Evolutionary conservation across 2,888 invertebrate genomes (phyloP).

Genomic region (Tortrix viridana): DNA sequence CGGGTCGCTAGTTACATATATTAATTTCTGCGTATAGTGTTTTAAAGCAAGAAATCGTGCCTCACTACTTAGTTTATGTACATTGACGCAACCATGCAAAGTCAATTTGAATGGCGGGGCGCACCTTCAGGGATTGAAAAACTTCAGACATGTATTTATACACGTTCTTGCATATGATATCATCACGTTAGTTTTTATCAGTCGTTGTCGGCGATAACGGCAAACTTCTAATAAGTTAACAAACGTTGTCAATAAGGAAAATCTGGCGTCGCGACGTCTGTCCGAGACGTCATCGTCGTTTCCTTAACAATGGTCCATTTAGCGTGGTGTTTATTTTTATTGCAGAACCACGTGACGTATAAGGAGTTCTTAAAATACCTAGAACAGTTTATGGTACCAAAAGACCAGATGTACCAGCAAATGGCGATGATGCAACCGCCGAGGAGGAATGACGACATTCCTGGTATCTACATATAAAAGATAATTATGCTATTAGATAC

Average conservation of each 20-base stretch:
- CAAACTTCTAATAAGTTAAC: not conserved
- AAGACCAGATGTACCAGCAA: conserved; percentile 75
- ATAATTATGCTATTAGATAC: not conserved
- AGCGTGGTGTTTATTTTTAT: conserved; percentile 22
- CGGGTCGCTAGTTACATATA: too few relatives aligned
- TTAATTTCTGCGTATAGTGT: too few relatives aligned
- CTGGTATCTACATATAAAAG: conserved; percentile 52
- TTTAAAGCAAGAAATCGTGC: too few relatives aligned
- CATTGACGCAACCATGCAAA: too few relatives aligned
- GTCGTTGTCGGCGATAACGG: not conserved
- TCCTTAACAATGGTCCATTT: conserved; percentile 10
- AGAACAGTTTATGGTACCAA: conserved; percentile 84
- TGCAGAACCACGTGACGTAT: conserved; percentile 87
- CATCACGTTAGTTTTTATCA: too few relatives aligned
- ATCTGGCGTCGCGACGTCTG: conserved; percentile 2
- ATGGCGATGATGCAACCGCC: conserved; percentile 74
- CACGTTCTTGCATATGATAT: too few relatives aligned
- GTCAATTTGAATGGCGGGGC: too few relatives aligned
- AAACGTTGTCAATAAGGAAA: conserved; percentile 27
- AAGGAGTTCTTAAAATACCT: conserved; percentile 87
- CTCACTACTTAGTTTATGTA: too few relatives aligned
- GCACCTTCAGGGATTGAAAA: too few relatives aligned
- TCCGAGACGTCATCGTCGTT: conserved; percentile 1
- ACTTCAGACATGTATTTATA: too few relatives aligned
- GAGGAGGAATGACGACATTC: conserved; percentile 62